Conservation (phyloP, 2,888 invertebrate genomes). For the Megalurothrips usitatus region DNA sequence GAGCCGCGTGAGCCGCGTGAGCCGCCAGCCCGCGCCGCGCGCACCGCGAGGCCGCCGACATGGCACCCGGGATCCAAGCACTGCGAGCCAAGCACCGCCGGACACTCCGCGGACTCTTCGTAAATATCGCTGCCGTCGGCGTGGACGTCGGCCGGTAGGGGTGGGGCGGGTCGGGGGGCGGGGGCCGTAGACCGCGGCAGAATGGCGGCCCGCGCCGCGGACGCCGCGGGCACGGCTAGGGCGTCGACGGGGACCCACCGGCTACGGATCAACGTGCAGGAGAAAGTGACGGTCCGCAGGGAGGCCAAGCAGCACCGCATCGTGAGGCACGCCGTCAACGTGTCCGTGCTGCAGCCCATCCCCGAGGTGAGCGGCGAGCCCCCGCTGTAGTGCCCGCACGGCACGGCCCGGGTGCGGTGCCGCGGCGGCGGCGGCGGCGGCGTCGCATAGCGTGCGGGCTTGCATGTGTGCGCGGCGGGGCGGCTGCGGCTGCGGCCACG, state of each 20-base stretch:
- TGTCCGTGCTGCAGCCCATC: slow-evolving; percentile 21
- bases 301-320: not conserved
- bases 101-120: too few species aligned
- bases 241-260: slow-evolving; percentile 29
- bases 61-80: not conserved
- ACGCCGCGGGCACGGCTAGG: not conserved
- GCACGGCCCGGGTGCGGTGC: too few species aligned
- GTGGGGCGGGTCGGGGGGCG: too few species aligned
- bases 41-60: not conserved
- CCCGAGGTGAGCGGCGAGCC: slow-evolving; percentile 5
- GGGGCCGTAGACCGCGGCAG: not conserved
- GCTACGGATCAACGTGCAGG: slow-evolving; percentile 36
- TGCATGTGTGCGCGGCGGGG: not conserved
- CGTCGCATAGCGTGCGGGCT: too few species aligned
- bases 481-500: not conserved
- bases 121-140: too few species aligned
- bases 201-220: not conserved
- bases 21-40: not conserved
- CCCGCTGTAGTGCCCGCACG: too few species aligned
- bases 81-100: too few species aligned
- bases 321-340: slow-evolving; percentile 18
- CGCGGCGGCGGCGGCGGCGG: too few species aligned
- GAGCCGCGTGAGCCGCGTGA: too few species aligned
- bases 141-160: too few species aligned
- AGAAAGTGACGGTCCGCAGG: slow-evolving; percentile 30